Percentiles rank a stretch among this genome's conserved stretches.
These are phyloP conservation scores for Nothobranchius kuhntae DNA, from an alignment of 2,113 vertebrate species.

Conservation along the genomic window DNA sequence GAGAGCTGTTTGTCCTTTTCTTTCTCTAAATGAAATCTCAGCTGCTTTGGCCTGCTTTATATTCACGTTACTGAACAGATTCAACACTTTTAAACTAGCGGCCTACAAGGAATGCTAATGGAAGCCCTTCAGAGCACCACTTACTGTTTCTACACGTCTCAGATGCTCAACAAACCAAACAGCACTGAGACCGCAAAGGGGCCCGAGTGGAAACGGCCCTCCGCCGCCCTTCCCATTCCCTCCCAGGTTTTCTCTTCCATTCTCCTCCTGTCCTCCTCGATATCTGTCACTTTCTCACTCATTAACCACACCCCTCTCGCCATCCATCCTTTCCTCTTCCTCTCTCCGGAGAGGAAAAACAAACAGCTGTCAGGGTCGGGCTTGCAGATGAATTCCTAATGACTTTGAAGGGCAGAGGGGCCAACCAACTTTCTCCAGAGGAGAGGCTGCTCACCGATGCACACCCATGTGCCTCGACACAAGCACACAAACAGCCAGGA, in stretches of 20 bases:
- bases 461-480: constrained; percentile 28
- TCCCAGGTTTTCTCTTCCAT: constrained; percentile 40
- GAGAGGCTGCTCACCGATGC: constrained; percentile 31
- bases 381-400: constrained; percentile 75
- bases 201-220: constrained; percentile 40
- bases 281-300: constrained; percentile 64
- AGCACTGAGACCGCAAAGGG: constrained; percentile 28
- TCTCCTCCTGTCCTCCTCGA: constrained; percentile 53
- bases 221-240: background rate
- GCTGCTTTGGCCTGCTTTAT: constrained; percentile 48
- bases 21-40: constrained; percentile 18
- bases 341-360: constrained; percentile 68
- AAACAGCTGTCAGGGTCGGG: constrained; percentile 78
- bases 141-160: constrained; percentile 60
- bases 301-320: constrained; percentile 49
- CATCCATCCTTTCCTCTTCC: constrained; percentile 49
- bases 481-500: constrained; percentile 37
- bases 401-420: constrained; percentile 76
- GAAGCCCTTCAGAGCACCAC: constrained; percentile 56
- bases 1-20: constrained; percentile 39
- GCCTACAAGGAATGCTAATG: constrained; percentile 60
- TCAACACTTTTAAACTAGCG: constrained; percentile 58
- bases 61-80: constrained; percentile 51
- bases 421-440: constrained; percentile 63
- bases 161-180: constrained; percentile 58